A percentile compares a stretch with the other conserved stretches of the same genome.
Evolutionary conservation across 2,113 vertebrate species (phyloP).

Genomic region (Tenebrosternarchus preto): DNA sequence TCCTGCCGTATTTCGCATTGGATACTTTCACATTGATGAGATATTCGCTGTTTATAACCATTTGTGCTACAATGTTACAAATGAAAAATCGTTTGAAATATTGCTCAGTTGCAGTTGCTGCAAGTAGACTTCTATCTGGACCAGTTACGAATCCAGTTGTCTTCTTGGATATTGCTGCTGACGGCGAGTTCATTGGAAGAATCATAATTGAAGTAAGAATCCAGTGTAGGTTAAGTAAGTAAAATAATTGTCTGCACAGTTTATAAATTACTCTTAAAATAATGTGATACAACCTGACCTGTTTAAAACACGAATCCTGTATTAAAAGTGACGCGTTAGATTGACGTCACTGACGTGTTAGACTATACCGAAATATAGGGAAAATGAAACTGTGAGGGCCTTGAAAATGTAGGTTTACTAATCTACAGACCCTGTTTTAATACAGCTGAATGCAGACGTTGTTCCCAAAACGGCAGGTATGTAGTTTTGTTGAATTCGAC

Average conservation of each 20-base stretch:
- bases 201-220: conserved; percentile 82
- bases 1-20: background rate
- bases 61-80: conserved; percentile 62
- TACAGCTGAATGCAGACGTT: conserved; percentile 84
- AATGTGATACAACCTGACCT: too few relatives aligned
- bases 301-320: too few relatives aligned
- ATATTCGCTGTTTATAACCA: background rate
- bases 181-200: conserved; percentile 82
- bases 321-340: too few relatives aligned
- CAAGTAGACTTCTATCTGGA: conserved; percentile 60
- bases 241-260: too few relatives aligned
- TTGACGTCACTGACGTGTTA: too few relatives aligned
- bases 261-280: background rate
- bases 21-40: background rate
- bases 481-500: background rate
- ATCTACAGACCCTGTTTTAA: conserved; percentile 19
- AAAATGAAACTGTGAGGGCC: background rate
- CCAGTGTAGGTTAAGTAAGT: background rate
- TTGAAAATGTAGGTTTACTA: background rate
- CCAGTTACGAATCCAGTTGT: conserved; percentile 77
- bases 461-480: conserved; percentile 93
- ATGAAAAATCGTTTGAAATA: conserved; percentile 68
- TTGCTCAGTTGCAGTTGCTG: conserved; percentile 64
- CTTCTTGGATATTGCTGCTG: conserved; percentile 85
- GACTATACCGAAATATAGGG: too few relatives aligned